These are phyloP conservation scores for Pomacea canaliculata DNA, from an alignment of 2,888 invertebrate species.

Conservation along the genomic window DNA sequence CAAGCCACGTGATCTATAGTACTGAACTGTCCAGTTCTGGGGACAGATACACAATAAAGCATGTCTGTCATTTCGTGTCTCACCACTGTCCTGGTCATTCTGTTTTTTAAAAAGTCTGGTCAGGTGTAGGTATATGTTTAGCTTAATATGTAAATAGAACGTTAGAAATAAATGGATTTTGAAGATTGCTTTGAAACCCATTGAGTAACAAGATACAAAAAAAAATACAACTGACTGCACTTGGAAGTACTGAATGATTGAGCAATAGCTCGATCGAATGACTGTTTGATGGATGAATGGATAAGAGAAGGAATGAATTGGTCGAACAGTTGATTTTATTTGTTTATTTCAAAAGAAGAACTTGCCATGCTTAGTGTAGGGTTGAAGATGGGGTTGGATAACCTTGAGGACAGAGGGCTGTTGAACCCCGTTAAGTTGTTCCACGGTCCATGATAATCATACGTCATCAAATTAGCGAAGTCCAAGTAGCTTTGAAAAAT, in stretches of 20 bases:
- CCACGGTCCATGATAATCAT: slow-evolving; percentile 29
- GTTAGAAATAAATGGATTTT: no score
- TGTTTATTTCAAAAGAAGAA: neutral
- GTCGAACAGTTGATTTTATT: no score
- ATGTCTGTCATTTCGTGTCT: neutral
- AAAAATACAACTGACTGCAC: no score
- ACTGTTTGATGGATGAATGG: no score
- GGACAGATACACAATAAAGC: neutral
- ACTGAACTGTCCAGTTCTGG: slow-evolving; percentile 28
- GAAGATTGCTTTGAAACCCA: no score
- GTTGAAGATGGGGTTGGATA: slow-evolving; percentile 21
- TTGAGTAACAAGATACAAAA: no score
- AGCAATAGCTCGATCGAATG: no score
- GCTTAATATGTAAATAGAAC: no score
- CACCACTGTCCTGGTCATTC: neutral
- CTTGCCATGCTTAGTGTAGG: slow-evolving; percentile 24
- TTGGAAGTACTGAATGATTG: no score
- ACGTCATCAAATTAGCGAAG: slow-evolving; percentile 20
- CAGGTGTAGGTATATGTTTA: neutral
- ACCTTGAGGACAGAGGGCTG: slow-evolving; percentile 30
- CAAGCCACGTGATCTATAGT: slow-evolving; percentile 24
- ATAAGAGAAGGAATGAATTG: no score
- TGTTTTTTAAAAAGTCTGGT: neutral
- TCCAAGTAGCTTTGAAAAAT: slow-evolving; percentile 19
- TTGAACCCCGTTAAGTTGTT: slow-evolving; percentile 24